phyloP scores from a whole-genome alignment of 2,797 vertebrate genomes.

The Peromyscus attwateri region DNA sequence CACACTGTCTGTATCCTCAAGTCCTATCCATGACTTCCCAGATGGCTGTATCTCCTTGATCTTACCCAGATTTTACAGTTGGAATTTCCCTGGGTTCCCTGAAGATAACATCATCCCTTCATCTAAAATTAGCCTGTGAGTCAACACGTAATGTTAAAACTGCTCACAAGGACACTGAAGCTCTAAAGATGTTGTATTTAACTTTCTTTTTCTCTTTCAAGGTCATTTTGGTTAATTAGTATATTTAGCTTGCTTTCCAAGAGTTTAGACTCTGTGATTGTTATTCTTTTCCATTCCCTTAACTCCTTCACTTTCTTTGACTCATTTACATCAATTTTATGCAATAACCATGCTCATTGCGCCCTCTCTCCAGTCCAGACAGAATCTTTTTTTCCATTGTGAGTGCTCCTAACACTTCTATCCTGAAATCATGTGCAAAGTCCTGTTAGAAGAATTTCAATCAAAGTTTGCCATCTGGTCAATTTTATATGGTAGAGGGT shows the following conservation, averaged over 20 bases:
- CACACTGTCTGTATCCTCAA: neutral
- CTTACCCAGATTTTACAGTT: neutral
- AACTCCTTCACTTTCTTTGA: slow-evolving; percentile 25
- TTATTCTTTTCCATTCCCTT: slow-evolving; percentile 23
- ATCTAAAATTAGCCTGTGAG: slow-evolving; percentile 29
- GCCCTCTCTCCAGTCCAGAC: neutral
- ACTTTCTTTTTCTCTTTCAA: slow-evolving; percentile 52
- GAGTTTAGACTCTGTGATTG: neutral
- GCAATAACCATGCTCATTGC: neutral
- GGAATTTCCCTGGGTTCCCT: neutral
- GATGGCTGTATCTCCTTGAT: neutral
- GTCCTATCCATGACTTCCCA: neutral
- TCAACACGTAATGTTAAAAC: neutral
- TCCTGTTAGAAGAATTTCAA: slow-evolving; percentile 41
- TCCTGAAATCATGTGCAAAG: slow-evolving; percentile 40
- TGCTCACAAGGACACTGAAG: neutral
- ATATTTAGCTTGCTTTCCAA: slow-evolving; percentile 19
- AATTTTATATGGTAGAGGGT: slow-evolving; percentile 38
- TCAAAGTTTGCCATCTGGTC: slow-evolving; percentile 71
- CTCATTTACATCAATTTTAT: slow-evolving; percentile 18
- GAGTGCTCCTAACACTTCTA: neutral
- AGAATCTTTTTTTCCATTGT: neutral
- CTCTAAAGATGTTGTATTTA: neutral
- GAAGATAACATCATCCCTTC: neutral
- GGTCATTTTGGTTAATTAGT: slow-evolving; percentile 44